Conservation (phyloP, 2,888 invertebrate species). For the Tipula helvola region DNA sequence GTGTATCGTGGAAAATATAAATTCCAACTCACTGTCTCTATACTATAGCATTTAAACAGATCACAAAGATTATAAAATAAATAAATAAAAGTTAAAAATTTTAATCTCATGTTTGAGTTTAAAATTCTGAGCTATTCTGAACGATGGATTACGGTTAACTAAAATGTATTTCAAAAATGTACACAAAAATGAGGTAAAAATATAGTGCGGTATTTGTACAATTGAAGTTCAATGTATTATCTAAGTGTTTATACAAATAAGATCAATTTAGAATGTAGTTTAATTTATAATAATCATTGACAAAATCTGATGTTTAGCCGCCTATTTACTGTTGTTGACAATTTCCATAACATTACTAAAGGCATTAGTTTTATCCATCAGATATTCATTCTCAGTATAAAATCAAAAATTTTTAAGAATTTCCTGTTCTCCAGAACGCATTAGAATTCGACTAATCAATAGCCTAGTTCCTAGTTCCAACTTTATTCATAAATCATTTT, state of each 20-base stretch:
- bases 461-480: too few species aligned
- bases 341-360: background rate
- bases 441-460: too few species aligned
- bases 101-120: background rate
- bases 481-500: too few species aligned
- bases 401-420: too few species aligned
- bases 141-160: background rate
- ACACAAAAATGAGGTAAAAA: background rate
- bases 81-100: background rate
- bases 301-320: background rate
- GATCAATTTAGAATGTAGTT: background rate
- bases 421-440: too few species aligned
- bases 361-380: too few species aligned
- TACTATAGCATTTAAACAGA: background rate
- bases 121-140: too few species aligned
- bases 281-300: background rate
- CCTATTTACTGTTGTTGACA: background rate
- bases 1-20: slow-evolving; percentile 5
- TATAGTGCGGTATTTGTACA: background rate
- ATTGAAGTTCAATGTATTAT: background rate
- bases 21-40: background rate
- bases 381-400: too few species aligned
- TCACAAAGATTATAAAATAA: background rate
- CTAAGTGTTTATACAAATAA: background rate
- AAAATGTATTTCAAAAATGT: background rate